These are phyloP conservation scores for Ypsolopha sequella DNA, from an alignment of 2,888 invertebrate genomes.

Conservation along the genomic window DNA sequence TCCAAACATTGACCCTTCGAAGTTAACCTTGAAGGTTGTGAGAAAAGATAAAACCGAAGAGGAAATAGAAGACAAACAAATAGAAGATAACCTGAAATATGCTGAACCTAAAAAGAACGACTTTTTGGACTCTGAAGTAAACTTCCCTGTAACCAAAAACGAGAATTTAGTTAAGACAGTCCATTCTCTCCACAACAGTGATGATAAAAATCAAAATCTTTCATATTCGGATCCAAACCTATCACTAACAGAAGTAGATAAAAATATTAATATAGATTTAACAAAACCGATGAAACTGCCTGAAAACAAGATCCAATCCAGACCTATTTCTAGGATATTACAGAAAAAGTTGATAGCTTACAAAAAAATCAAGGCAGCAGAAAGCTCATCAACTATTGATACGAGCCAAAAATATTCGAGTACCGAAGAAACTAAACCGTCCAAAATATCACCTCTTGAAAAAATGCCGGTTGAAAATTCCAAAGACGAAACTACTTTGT, in stretches of 20 bases:
- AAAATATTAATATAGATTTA: not conserved
- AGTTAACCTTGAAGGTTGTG: constrained; percentile 13
- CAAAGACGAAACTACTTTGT: constrained; percentile 20
- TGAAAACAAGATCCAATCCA: not conserved
- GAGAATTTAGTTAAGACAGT: not conserved
- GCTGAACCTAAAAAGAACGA: not conserved
- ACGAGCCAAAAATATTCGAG: not conserved
- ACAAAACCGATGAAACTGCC: not conserved
- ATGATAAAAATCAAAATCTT: not conserved
- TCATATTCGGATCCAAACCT: not conserved
- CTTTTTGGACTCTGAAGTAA: constrained; percentile 23
- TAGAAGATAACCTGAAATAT: constrained; percentile 8
- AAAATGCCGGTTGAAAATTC: constrained; percentile 16
- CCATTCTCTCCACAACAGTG: not conserved
- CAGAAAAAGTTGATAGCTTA: not conserved
- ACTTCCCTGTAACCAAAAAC: constrained; percentile 6
- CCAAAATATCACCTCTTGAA: constrained; percentile 10
- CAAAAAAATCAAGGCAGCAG: not conserved
- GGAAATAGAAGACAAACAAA: constrained; percentile 3
- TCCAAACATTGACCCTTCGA: constrained; percentile 16
- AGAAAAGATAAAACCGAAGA: constrained; percentile 5
- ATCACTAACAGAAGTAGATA: not conserved
- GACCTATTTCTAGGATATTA: not conserved
- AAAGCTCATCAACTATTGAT: not conserved
- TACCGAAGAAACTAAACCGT: not conserved